Conservation (phyloP, 2,888 invertebrate species). For the Leptopilina myrica region DNA sequence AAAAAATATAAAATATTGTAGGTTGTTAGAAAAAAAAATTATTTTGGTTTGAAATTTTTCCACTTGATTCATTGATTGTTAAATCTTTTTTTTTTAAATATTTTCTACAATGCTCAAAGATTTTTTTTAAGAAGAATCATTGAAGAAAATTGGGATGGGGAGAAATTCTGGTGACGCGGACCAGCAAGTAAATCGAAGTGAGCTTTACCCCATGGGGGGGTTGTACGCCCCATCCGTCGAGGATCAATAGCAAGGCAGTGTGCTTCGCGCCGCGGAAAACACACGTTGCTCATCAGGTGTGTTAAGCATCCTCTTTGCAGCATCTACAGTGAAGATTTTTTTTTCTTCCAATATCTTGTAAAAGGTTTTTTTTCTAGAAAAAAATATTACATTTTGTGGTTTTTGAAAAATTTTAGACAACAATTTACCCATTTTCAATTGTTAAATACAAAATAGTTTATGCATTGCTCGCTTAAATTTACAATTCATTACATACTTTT, state of each 20-base stretch:
- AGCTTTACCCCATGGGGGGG: constrained; percentile 7
- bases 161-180: neutral
- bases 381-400: no score
- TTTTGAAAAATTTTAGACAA: no score
- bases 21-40: no score
- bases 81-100: neutral
- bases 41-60: no score
- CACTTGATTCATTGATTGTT: no score
- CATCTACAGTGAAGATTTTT: constrained; percentile 2
- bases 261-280: constrained; percentile 17
- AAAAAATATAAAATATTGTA: no score
- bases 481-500: no score
- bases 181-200: constrained; percentile 1
- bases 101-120: neutral
- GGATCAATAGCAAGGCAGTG: constrained; percentile 12
- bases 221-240: constrained; percentile 10
- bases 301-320: constrained; percentile 1
- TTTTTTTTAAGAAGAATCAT: neutral
- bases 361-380: neutral
- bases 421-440: no score
- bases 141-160: constrained; percentile 4
- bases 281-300: constrained; percentile 20
- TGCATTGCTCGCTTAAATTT: no score
- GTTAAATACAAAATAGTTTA: no score
- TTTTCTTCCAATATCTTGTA: neutral